Base-by-base conservation (phyloP, 2,797 vertebrate species). In the Cichlasoma orientale region DNA sequence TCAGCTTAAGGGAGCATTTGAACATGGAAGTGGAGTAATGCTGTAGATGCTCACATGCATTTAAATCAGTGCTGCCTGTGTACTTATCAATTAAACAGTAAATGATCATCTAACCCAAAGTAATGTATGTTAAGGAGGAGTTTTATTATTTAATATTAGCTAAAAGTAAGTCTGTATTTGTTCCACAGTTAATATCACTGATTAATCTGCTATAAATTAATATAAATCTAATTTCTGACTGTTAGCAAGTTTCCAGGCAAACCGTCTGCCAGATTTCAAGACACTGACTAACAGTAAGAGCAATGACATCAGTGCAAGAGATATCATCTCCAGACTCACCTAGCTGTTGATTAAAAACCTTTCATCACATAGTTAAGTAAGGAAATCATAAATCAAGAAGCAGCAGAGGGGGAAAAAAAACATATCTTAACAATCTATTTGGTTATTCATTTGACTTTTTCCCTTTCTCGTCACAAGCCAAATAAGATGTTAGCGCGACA, bases 211-310 rank as follows among this genome's bases (percentile, higher is more conserved):
- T 75, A 8, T 80, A 53, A 86, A 78, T 76, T 27, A 54, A 69
- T 77, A 56, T 25, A 27, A 75, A 79, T 85, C 47, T 23, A 7
- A 76, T 72, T 68, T 68, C 63, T 19, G 11, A 44, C 25, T 44
- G 69, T 77, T 56, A 25, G n/a, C 18, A 44, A 68, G 68, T 72
- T 2, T 58, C 36, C 12, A 68, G 77, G 89, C 74, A 57, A 78
- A 85, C 69, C 29, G 19, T 72, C 78, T 85, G 83, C 78, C 52
- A 71, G 23, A 4, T 4, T 23, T 47, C n/a, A 71, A 83, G 78
- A 57, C 41, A 66, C 78, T 10, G 29, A 70, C 50, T 72, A 19
- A 71, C 47, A 61, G 31, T 33, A 31, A 31, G 77, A 73, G 50
- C 21, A 47, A 31, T 77, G 61, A 83, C 76, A 72, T 85, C 72